Evolutionary conservation across 2,113 vertebrate species (phyloP).

Genomic region (Pterocles burchelli): DNA sequence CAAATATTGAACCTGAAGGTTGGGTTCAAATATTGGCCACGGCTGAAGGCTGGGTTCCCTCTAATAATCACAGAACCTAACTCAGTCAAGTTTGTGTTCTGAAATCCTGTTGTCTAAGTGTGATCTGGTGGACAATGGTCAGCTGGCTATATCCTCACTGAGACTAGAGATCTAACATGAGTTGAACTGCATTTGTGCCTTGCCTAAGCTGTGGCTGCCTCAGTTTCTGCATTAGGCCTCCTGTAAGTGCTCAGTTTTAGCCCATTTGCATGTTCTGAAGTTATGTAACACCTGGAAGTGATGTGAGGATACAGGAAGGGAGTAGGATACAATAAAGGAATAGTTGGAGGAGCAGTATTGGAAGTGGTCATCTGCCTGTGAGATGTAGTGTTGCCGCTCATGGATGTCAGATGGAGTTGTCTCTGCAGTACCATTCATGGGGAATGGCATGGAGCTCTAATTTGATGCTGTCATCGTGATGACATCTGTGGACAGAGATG

Average conservation of each 20-base stretch:
- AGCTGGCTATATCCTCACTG: background rate
- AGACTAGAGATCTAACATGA: background rate
- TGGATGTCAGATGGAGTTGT: background rate
- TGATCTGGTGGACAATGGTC: background rate
- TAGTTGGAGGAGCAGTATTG: background rate
- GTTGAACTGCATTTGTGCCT: background rate
- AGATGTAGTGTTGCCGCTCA: background rate
- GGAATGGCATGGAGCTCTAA: background rate
- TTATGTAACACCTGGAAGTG: background rate
- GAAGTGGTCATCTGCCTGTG: background rate
- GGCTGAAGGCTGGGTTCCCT: background rate
- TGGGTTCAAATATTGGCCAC: background rate
- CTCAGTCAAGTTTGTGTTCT: background rate
- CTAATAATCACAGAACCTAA: background rate
- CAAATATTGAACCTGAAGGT: too few relatives aligned
- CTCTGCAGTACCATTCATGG: background rate
- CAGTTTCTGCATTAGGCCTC: background rate
- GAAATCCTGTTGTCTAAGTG: background rate
- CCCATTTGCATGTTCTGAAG: background rate
- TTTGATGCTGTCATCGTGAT: background rate
- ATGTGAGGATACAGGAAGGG: background rate
- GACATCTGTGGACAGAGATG: background rate
- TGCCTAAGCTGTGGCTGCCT: background rate
- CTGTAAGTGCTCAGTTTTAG: background rate
- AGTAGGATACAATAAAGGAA: background rate